A percentile compares a stretch with the other conserved stretches of the same genome.
These are phyloP conservation scores for Chironomus tentans DNA, from an alignment of 2,888 invertebrate species.

Conservation along the genomic window DNA sequence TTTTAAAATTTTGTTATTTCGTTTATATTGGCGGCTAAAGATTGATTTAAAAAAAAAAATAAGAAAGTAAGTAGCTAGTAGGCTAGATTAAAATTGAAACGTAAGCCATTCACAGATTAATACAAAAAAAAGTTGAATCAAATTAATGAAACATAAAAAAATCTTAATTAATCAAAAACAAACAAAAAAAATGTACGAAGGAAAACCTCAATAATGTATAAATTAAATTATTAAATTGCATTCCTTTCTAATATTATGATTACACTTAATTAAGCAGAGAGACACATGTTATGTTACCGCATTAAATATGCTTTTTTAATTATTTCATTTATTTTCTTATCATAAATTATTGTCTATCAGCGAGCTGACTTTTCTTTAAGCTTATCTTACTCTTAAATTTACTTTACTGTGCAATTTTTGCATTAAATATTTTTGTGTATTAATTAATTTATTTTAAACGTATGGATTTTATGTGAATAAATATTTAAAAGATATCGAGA, in stretches of 20 bases:
- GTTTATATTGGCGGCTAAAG: background rate
- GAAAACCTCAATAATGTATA: background rate
- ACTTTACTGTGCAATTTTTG: background rate
- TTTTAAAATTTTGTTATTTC: background rate
- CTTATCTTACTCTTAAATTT: background rate
- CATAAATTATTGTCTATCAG: background rate
- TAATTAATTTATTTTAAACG: background rate
- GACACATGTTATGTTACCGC: background rate
- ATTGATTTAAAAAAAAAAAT: background rate
- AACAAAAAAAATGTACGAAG: background rate
- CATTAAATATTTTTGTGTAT: background rate
- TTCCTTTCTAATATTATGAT: background rate
- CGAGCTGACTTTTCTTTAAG: background rate
- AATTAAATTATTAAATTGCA: background rate
- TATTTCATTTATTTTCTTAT: background rate
- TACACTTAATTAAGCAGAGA: background rate
- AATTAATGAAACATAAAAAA: too few species aligned
- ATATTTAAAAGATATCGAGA: background rate
- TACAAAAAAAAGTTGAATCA: too few species aligned
- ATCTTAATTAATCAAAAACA: background rate
- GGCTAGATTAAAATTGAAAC: background rate
- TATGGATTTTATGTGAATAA: background rate
- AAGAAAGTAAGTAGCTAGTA: background rate
- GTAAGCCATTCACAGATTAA: background rate
- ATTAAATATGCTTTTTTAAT: background rate